Conservation (phyloP, 2,888 invertebrate genomes). For the Hydropsyche betteni region DNA sequence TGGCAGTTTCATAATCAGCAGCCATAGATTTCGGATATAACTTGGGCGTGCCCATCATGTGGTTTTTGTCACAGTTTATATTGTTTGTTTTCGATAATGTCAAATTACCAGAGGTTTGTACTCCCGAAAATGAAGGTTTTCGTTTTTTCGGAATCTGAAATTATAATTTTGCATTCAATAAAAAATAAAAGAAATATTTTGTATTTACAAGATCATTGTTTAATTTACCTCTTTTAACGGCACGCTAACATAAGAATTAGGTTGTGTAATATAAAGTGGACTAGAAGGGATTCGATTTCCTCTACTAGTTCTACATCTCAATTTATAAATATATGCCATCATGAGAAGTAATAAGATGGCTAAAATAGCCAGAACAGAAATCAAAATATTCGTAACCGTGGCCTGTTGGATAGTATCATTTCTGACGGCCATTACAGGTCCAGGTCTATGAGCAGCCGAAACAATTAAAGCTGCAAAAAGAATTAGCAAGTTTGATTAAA, state of each 20-base stretch:
- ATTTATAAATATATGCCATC: conserved; percentile 1
- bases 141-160: conserved; percentile 68
- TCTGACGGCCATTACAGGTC: conserved; percentile 62
- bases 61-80: conserved; percentile 70
- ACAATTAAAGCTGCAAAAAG: conserved; percentile 59
- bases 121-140: conserved; percentile 76
- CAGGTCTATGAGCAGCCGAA: conserved; percentile 63
- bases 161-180: neutral
- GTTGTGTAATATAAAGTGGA: conserved; percentile 84
- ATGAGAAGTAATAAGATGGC: neutral
- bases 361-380: conserved; percentile 7
- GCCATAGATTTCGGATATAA: conserved; percentile 74
- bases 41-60: conserved; percentile 69
- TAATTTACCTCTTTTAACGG: conserved; percentile 76
- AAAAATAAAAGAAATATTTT: conserved; percentile 52
- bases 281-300: conserved; percentile 75
- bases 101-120: conserved; percentile 64
- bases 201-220: conserved; percentile 56
- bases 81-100: conserved; percentile 68
- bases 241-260: conserved; percentile 85
- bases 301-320: neutral
- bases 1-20: conserved; percentile 83
- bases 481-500: conserved; percentile 45
- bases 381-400: conserved; percentile 59
- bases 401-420: conserved; percentile 57